Evolutionary conservation across 1,140 invertebrate species (phyloP).

Genomic region (Holotrichia oblita): DNA sequence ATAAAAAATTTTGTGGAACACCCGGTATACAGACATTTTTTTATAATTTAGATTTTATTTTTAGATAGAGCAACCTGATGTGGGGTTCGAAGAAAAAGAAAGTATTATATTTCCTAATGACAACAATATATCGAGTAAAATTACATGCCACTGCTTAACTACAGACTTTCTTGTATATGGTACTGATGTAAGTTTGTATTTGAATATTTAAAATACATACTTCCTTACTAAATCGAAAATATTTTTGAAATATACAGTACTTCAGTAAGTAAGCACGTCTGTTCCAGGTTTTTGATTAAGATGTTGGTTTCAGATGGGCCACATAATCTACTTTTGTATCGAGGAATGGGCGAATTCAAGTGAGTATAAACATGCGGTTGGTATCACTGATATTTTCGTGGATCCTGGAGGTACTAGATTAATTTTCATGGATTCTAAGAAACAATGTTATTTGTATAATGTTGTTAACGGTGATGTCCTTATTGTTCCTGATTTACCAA

Average conservation of each 20-base stretch:
- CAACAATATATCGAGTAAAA: slow-evolving; percentile 72
- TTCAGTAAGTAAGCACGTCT: too few species aligned
- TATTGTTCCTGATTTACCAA: slow-evolving; percentile 71
- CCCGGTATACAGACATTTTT: neutral
- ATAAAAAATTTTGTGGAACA: too few species aligned
- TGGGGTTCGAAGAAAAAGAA: slow-evolving; percentile 77
- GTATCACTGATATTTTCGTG: slow-evolving; percentile 79
- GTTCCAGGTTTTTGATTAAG: too few species aligned
- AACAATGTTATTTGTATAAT: slow-evolving; percentile 85
- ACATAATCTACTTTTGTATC: slow-evolving; percentile 87
- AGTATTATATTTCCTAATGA: slow-evolving; percentile 87
- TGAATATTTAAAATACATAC: too few species aligned
- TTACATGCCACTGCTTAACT: slow-evolving; percentile 88
- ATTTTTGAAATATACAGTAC: too few species aligned
- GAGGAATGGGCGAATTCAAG: slow-evolving; percentile 87
- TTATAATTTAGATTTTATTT: slow-evolving; percentile 44
- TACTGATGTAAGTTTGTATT: slow-evolving; percentile 81
- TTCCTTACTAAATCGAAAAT: too few species aligned
- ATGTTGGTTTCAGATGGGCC: slow-evolving; percentile 74
- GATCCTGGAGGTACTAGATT: slow-evolving; percentile 86
- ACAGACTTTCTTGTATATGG: slow-evolving; percentile 94
- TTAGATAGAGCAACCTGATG: slow-evolving; percentile 76
- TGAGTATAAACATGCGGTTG: slow-evolving; percentile 82
- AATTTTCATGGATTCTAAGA: slow-evolving; percentile 85
- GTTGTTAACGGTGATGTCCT: slow-evolving; percentile 74